These are phyloP conservation scores for Goniozus legneri DNA, from an alignment of 1,140 invertebrate genomes.

Conservation along the genomic window DNA sequence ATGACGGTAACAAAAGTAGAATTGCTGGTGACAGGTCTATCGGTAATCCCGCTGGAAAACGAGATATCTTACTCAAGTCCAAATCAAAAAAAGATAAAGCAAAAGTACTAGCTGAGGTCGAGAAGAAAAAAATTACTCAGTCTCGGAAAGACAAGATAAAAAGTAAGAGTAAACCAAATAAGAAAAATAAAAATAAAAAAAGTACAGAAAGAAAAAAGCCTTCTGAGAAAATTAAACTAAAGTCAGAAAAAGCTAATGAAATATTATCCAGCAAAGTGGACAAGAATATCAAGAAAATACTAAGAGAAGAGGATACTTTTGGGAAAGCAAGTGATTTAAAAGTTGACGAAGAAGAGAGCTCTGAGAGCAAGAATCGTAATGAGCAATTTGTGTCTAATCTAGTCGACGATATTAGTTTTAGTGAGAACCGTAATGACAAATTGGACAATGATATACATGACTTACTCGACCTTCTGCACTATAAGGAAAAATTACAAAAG, in stretches of 20 bases:
- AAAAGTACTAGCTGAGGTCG: neutral
- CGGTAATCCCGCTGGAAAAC: neutral
- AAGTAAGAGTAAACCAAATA: too few species aligned
- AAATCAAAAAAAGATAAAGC: neutral
- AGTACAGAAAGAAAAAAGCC: too few species aligned
- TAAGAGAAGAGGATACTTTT: constrained; percentile 10
- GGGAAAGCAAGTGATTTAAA: too few species aligned
- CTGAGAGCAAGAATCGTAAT: too few species aligned
- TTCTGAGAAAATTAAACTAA: neutral
- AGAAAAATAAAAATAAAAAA: too few species aligned
- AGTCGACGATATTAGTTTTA: neutral
- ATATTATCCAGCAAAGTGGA: neutral
- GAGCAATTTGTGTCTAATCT: constrained; percentile 5
- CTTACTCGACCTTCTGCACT: neutral
- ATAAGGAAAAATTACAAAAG: neutral
- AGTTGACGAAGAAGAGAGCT: too few species aligned
- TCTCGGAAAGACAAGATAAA: too few species aligned
- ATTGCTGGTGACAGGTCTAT: neutral
- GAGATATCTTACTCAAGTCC: too few species aligned
- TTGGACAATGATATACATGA: constrained; percentile 4
- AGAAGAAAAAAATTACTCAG: neutral
- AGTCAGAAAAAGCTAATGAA: constrained; percentile 6
- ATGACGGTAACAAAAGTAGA: neutral
- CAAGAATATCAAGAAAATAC: constrained; percentile 15
- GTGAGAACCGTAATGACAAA: neutral